These are phyloP conservation scores for Hydrotaea diabolus DNA, from an alignment of 2,888 invertebrate genomes.

Conservation along the genomic window DNA sequence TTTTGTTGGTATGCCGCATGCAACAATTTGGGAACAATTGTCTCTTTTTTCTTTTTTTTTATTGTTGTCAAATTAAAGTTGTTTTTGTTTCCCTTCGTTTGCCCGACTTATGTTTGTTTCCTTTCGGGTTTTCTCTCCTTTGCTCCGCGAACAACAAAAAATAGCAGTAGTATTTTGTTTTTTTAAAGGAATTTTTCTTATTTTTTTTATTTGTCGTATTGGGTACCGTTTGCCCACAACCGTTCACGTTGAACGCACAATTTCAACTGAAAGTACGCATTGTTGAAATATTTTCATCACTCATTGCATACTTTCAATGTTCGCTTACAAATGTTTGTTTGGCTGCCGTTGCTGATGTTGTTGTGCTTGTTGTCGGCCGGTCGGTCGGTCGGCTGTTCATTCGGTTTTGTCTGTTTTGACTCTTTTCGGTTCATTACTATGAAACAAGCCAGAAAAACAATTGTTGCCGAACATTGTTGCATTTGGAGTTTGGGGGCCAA, in stretches of 20 bases:
- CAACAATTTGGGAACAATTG: slow-evolving; percentile 51
- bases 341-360: slow-evolving; percentile 23
- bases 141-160: no score
- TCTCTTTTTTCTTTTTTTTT: slow-evolving; percentile 5
- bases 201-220: slow-evolving; percentile 30
- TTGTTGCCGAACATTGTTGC: slow-evolving; percentile 25
- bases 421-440: slow-evolving; percentile 27
- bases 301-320: slow-evolving; percentile 35
- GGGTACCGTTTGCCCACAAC: slow-evolving; percentile 68
- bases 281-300: slow-evolving; percentile 65
- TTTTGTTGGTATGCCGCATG: slow-evolving; percentile 53
- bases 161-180: not conserved
- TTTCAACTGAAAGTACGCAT: slow-evolving; percentile 74
- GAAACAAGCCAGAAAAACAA: not conserved
- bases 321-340: slow-evolving; percentile 14
- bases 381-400: not conserved
- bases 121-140: not conserved
- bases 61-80: not conserved
- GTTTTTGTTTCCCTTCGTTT: not conserved
- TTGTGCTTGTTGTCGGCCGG: not conserved
- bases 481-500: not conserved
- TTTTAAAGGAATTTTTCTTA: slow-evolving; percentile 13
- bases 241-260: slow-evolving; percentile 79
- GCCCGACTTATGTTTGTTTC: slow-evolving; percentile 48
- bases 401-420: slow-evolving; percentile 1